These are phyloP conservation scores for Limenitis camilla DNA, from an alignment of 2,888 invertebrate species.

Conservation along the genomic window DNA sequence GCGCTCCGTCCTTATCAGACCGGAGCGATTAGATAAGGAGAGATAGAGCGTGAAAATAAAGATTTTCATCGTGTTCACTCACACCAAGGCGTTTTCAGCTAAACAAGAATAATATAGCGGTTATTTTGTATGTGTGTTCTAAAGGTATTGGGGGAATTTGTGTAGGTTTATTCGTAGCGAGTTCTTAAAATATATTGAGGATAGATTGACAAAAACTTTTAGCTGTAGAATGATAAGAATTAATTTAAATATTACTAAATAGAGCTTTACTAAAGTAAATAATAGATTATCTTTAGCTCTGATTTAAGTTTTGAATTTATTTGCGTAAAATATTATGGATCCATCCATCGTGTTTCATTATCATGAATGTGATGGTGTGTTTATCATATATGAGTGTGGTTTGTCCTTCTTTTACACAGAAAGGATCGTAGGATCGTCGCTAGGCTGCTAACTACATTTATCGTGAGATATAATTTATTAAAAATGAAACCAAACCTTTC, in stretches of 20 bases:
- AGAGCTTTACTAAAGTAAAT: neutral
- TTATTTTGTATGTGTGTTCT: constrained; percentile 50
- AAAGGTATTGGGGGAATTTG: constrained; percentile 44
- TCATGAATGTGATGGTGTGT: too few species aligned
- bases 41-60: constrained; percentile 76
- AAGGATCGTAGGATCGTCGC: too few species aligned
- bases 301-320: too few species aligned
- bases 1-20: constrained; percentile 73
- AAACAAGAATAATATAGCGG: constrained; percentile 48
- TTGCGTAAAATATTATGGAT: too few species aligned
- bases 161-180: constrained; percentile 40
- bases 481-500: too few species aligned
- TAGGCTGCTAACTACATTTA: too few species aligned
- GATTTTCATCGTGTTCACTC: constrained; percentile 75
- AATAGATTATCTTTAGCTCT: too few species aligned
- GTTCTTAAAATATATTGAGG: constrained; percentile 44
- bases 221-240: neutral
- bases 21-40: constrained; percentile 73
- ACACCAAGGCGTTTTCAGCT: constrained; percentile 59
- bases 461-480: too few species aligned
- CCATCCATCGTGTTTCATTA: too few species aligned
- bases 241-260: neutral
- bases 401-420: too few species aligned
- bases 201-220: neutral
- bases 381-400: too few species aligned